Conservation (phyloP, 2,797 vertebrate genomes). For the Chelonia mydas region DNA sequence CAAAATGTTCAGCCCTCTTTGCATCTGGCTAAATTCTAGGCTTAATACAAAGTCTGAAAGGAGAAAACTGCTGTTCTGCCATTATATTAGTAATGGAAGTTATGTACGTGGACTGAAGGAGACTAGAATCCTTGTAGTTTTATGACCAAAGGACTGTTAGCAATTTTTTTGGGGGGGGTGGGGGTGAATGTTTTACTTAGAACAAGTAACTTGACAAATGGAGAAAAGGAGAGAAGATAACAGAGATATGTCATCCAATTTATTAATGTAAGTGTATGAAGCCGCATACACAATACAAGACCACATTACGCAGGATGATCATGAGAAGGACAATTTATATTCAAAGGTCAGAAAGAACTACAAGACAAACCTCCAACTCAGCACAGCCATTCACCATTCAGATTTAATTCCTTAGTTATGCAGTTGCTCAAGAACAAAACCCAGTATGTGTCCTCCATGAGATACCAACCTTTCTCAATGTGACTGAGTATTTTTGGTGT, state of each 20-base stretch:
- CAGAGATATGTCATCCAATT: neutral
- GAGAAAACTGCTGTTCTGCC: neutral
- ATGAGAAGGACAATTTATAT: conserved; percentile 48
- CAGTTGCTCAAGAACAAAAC: conserved; percentile 52
- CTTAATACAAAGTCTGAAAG: neutral
- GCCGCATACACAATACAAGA: neutral
- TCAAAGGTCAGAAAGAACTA: conserved; percentile 60
- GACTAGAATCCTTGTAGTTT: neutral
- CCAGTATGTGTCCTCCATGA: conserved; percentile 25
- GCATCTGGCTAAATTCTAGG: neutral
- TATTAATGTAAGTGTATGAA: conserved; percentile 17
- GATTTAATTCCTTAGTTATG: conserved; percentile 40
- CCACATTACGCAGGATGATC: neutral
- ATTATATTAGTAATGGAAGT: neutral
- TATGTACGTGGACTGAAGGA: neutral
- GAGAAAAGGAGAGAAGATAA: neutral
- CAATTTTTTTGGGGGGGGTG: neutral
- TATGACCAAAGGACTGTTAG: neutral
- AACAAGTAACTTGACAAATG: neutral
- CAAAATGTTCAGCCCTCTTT: neutral
- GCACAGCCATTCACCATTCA: conserved; percentile 26
- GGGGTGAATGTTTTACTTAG: neutral
- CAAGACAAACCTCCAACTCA: neutral
- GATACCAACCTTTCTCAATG: neutral
- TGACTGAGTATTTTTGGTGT: neutral